Percentiles rank a stretch among this genome's conserved stretches.
These are phyloP conservation scores for Xiphias gladius DNA, from an alignment of 2,113 vertebrate genomes.

Conservation along the genomic window DNA sequence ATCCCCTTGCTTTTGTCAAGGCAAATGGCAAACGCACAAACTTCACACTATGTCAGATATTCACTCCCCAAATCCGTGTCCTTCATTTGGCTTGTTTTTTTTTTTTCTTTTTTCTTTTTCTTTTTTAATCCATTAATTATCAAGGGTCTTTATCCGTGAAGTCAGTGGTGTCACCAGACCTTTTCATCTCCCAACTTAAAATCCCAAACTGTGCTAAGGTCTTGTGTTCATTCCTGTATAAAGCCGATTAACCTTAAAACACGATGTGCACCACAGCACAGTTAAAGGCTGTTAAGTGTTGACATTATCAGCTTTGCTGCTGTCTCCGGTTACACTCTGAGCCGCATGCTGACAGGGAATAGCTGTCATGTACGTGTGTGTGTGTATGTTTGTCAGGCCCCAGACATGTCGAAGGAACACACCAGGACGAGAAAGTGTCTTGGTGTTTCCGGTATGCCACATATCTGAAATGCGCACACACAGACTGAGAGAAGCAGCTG, in stretches of 20 bases:
- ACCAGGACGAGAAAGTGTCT: constrained; percentile 7
- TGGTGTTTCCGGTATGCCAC: constrained; percentile 33
- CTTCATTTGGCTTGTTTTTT: background rate
- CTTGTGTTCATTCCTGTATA: background rate
- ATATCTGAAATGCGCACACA: constrained; percentile 40
- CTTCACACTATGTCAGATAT: constrained; percentile 43
- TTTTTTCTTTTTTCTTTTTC: background rate
- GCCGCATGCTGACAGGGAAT: constrained; percentile 10
- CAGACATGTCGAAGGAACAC: background rate
- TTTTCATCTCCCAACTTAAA: background rate
- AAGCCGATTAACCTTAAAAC: background rate
- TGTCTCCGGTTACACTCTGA: constrained; percentile 38
- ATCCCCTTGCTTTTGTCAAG: constrained; percentile 41
- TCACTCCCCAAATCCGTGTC: background rate
- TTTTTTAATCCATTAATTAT: constrained; percentile 3
- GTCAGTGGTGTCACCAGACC: background rate
- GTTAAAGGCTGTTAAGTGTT: constrained; percentile 13
- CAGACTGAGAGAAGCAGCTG: constrained; percentile 50
- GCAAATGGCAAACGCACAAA: constrained; percentile 23
- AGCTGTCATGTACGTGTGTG: background rate
- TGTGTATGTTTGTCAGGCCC: background rate
- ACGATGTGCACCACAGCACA: background rate
- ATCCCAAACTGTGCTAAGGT: background rate
- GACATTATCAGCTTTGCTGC: constrained; percentile 41
- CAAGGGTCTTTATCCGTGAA: background rate